Conservation (phyloP, 2,113 vertebrate genomes). For the Eptesicus fuscus region DNA sequence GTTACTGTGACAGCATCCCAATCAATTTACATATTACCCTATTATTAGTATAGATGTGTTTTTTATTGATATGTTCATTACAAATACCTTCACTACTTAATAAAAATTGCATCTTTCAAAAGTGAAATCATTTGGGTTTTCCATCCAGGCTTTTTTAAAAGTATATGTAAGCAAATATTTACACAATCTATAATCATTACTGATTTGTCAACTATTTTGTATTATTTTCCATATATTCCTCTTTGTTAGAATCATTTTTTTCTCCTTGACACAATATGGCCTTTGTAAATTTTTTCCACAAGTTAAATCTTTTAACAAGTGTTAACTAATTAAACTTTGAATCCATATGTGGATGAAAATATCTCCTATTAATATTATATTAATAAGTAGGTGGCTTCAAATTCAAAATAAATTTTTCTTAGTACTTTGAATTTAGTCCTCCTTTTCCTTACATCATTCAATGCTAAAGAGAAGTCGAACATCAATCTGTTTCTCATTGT, state of each 20-base stretch:
- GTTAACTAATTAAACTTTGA: background rate
- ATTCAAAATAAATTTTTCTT: background rate
- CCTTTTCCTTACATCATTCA: background rate
- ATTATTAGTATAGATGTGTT: background rate
- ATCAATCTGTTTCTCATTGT: background rate
- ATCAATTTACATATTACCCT: no score
- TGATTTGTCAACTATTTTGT: background rate
- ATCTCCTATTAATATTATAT: background rate
- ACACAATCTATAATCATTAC: background rate
- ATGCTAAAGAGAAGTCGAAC: background rate
- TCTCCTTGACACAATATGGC: background rate
- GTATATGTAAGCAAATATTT: background rate
- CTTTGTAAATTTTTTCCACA: background rate
- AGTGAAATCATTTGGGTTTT: background rate
- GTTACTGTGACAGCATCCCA: no score
- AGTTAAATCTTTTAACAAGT: no score
- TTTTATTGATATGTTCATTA: background rate
- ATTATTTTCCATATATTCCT: background rate
- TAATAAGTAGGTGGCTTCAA: background rate
- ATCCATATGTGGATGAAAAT: background rate
- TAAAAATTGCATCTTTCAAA: background rate
- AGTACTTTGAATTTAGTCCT: background rate
- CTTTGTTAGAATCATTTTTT: background rate
- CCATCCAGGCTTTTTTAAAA: background rate
- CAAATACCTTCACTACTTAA: background rate